These are phyloP conservation scores for Nesogale talazaci DNA, from an alignment of 2,113 vertebrate species.

Conservation along the genomic window DNA sequence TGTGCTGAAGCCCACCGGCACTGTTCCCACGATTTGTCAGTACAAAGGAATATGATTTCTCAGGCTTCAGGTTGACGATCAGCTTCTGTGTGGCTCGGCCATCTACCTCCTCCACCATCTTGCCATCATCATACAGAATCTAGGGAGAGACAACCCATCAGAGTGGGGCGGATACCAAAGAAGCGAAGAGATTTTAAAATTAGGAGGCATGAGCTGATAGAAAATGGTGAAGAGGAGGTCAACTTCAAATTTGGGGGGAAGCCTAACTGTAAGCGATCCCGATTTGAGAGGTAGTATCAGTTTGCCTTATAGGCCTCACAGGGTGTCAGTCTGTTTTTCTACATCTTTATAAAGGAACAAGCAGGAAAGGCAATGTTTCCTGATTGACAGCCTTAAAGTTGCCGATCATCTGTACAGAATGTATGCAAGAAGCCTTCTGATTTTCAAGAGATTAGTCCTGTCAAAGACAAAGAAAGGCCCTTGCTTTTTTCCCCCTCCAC, in stretches of 20 bases:
- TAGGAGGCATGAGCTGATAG: neutral
- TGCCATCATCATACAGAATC: slow-evolving; percentile 99
- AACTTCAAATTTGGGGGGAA: neutral
- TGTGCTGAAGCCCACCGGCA: slow-evolving; percentile 97
- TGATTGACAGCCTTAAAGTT: neutral
- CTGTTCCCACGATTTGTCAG: slow-evolving; percentile 98
- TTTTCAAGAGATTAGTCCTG: neutral
- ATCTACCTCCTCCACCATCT: slow-evolving; percentile 97
- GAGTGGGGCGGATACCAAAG: slow-evolving; percentile 18
- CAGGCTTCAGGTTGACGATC: slow-evolving; percentile 97
- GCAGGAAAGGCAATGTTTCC: neutral
- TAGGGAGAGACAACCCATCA: slow-evolving; percentile 79
- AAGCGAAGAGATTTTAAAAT: neutral
- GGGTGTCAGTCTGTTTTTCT: neutral
- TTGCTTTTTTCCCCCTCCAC: neutral
- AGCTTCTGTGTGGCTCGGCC: slow-evolving; percentile 96
- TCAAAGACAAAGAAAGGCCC: neutral
- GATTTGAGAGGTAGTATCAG: neutral
- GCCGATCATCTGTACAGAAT: neutral
- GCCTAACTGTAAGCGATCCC: neutral
- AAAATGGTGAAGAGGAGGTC: neutral
- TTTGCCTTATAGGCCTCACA: slow-evolving; percentile 8
- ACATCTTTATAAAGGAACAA: neutral
- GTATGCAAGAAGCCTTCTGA: neutral
- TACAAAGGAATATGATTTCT: slow-evolving; percentile 98